Base-by-base conservation (phyloP, 2,113 vertebrate genomes). In the Lathamus discolor region DNA sequence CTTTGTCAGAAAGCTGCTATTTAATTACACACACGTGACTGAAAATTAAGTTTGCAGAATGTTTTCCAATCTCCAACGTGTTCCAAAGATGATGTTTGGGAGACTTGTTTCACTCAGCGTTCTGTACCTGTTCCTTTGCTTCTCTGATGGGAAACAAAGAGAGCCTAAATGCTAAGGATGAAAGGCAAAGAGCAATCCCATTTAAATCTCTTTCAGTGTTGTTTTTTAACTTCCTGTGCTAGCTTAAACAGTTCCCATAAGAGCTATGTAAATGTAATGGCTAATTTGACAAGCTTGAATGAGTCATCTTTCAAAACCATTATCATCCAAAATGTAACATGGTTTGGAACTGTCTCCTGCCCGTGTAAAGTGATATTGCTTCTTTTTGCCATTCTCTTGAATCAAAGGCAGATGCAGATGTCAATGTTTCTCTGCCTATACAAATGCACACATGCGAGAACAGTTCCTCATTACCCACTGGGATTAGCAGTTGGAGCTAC, bases 281-380 rank as follows among this genome's bases (percentile, higher is more conserved):
- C 39, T 96, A 88, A 49, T 49, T 49, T 96, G 92, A 95, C 82
- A 76, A 80, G 86, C 95, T 92, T 31, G 62, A 48, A 52, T 78
- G 93, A 96, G 93, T 96, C 83, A 68, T 81, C 93, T 90, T 93
- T 95, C 96, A 96, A 97, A 97, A 83, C 69, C 75, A 67, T 83
- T 88, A 86, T 78, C 4, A 10, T 83, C 70, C 37, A 78, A 57
- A 95, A 75, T 1, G 28, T 81, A 89, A 69, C 87, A 29, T 28
- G 96, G 83, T 81, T 96, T 97, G 95, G 97, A 97, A 57, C 61
- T 2, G 41, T 79, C 89, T 93, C 35, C 29, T 3, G 0, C 2
- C 78, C 41, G n/a, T 59, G 86, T 91, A 94, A 95, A 78, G 37
- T 28, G 79, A 95, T 90, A 83, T 43, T 46, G 14, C 66, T 86